phyloP scores from a whole-genome alignment of 2,888 invertebrate genomes.

The Drosophila setosimentum region DNA sequence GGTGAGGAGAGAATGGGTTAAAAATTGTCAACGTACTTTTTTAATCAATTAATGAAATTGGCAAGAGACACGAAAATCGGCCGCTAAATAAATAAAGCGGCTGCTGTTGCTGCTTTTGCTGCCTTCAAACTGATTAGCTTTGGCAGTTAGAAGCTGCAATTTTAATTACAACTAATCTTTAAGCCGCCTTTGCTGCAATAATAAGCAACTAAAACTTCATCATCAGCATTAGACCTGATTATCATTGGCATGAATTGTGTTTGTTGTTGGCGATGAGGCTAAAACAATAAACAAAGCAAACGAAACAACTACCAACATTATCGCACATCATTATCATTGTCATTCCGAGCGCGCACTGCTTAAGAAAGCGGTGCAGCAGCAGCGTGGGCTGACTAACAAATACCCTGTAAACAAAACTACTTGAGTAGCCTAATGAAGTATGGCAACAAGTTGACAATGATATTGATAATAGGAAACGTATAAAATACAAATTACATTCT shows the following conservation, averaged over 20 bases:
- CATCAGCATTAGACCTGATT: slow-evolving; percentile 23
- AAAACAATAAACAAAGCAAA: slow-evolving; percentile 66
- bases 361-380: slow-evolving; percentile 7
- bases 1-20: not conserved
- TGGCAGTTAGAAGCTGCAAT: slow-evolving; percentile 41
- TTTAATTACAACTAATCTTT: slow-evolving; percentile 69
- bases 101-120: slow-evolving; percentile 4
- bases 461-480: too few species aligned
- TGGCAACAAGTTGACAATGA: not conserved
- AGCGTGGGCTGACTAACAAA: not conserved
- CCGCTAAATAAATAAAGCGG: slow-evolving; percentile 63
- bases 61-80: slow-evolving; percentile 38
- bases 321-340: slow-evolving; percentile 80
- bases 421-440: not conserved
- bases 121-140: slow-evolving; percentile 31
- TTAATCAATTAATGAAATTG: slow-evolving; percentile 66
- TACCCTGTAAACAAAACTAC: slow-evolving; percentile 14
- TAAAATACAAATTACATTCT: too few species aligned
- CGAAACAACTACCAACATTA: slow-evolving; percentile 70
- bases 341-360: slow-evolving; percentile 68
- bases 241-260: slow-evolving; percentile 32
- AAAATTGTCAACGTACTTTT: slow-evolving; percentile 49
- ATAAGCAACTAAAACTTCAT: slow-evolving; percentile 28
- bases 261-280: slow-evolving; percentile 40
- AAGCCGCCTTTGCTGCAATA: slow-evolving; percentile 34